A percentile compares a stretch with the other conserved stretches of the same genome.
Evolutionary conservation across 2,797 vertebrate species (phyloP).

Genomic region (Neosilurus mollespiculum): DNA sequence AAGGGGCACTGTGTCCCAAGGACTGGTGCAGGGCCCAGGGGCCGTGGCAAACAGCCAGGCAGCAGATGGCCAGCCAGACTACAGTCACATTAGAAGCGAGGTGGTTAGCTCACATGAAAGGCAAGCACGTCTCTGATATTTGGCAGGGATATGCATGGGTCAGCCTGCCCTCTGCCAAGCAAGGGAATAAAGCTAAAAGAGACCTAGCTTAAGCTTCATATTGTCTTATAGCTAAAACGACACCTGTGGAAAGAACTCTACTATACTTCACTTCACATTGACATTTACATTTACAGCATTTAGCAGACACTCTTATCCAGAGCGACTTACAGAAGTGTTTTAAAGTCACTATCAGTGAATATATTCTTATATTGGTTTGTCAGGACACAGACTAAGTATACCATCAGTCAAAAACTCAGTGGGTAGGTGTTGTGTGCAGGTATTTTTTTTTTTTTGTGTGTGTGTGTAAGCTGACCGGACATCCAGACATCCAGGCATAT

Average conservation of each 20-base stretch:
- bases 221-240: slow-evolving; percentile 11
- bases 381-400: too few species aligned
- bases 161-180: slow-evolving; percentile 29
- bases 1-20: slow-evolving; percentile 62
- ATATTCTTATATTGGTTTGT: too few species aligned
- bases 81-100: slow-evolving; percentile 68
- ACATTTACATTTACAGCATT: too few species aligned
- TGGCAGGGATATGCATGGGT: slow-evolving; percentile 47
- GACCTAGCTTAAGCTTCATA: slow-evolving; percentile 25
- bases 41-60: slow-evolving; percentile 74
- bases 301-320: too few species aligned
- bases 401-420: too few species aligned
- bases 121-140: slow-evolving; percentile 66
- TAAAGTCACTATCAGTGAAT: too few species aligned
- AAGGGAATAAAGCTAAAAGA: slow-evolving; percentile 37
- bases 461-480: too few species aligned
- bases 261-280: too few species aligned
- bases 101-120: slow-evolving; percentile 70
- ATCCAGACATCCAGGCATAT: too few species aligned
- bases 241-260: not conserved
- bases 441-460: too few species aligned
- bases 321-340: too few species aligned
- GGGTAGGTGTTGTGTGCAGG: too few species aligned
- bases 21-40: slow-evolving; percentile 60
- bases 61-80: slow-evolving; percentile 78